A percentile compares a stretch with the other conserved stretches of the same genome.
phyloP scores from a whole-genome alignment of 2,797 vertebrate genomes.

The Brachymystax lenok region DNA sequence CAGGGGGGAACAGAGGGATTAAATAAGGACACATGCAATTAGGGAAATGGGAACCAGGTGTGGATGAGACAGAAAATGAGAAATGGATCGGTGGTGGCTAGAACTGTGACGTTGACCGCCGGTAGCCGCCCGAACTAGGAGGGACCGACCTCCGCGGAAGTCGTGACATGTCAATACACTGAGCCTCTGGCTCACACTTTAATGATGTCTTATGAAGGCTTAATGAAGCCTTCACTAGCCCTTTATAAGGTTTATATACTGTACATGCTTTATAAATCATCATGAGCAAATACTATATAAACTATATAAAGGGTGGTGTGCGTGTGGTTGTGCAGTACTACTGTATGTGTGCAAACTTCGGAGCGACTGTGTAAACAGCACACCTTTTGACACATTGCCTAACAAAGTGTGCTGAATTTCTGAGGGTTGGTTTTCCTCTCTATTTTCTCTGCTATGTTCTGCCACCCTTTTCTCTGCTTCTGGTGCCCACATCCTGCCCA shows the following conservation, averaged over 20 bases:
- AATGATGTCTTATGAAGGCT: not conserved
- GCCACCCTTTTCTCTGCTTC: constrained; percentile 55
- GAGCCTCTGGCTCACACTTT: no score
- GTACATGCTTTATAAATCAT: not conserved
- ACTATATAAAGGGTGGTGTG: constrained; percentile 8
- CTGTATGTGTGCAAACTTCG: constrained; percentile 46
- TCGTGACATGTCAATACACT: not conserved
- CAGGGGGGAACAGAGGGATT: no score
- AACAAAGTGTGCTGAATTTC: constrained; percentile 54
- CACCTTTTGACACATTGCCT: constrained; percentile 58
- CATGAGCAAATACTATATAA: not conserved
- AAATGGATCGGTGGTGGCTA: no score
- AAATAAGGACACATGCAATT: no score
- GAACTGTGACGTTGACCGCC: no score
- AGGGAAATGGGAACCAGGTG: no score
- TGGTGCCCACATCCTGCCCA: constrained; percentile 77
- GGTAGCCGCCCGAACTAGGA: no score
- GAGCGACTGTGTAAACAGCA: constrained; percentile 30
- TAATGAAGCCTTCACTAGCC: not conserved
- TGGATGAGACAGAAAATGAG: no score
- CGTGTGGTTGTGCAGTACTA: not conserved
- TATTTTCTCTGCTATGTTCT: constrained; percentile 63
- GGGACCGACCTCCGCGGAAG: no score
- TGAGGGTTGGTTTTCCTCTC: constrained; percentile 64
- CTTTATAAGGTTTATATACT: not conserved